Percentiles rank a stretch among this genome's conserved stretches.
Evolutionary conservation across 2,113 vertebrate species (phyloP).

Genomic region (Chitala chitala): DNA sequence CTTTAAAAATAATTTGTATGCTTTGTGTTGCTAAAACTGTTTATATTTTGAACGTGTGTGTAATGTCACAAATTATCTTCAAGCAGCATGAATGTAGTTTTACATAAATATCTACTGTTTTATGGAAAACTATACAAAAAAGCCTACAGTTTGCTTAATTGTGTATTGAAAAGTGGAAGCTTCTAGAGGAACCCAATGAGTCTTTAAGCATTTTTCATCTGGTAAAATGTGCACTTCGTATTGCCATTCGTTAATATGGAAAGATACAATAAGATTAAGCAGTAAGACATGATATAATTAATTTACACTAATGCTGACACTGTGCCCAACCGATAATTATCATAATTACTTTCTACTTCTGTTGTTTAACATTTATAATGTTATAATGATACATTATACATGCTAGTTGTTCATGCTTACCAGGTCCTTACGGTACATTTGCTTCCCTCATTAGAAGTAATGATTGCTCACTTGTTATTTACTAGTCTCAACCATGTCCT

Average conservation of each 20-base stretch:
- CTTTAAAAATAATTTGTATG: no score
- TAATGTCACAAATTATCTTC: no score
- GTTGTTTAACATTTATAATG: constrained; percentile 61
- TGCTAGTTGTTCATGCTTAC: constrained; percentile 55
- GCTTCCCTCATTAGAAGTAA: constrained; percentile 48
- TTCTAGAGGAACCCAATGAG: no score
- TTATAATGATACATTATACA: constrained; percentile 61
- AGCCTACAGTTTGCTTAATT: no score
- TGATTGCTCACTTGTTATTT: constrained; percentile 30
- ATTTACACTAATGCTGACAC: constrained; percentile 54
- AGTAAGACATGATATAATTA: constrained; percentile 48
- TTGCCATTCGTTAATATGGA: no score
- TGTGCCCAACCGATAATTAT: constrained; percentile 67
- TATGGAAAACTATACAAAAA: no score
- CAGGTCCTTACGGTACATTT: constrained; percentile 49
- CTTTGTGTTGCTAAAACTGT: neutral
- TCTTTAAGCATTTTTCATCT: no score
- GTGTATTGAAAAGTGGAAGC: no score
- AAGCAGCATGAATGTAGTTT: no score
- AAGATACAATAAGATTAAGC: neutral
- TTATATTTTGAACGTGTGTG: no score
- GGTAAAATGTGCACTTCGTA: neutral
- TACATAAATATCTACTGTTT: no score
- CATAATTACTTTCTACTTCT: constrained; percentile 66
- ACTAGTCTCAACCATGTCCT: constrained; percentile 28